These are phyloP conservation scores for Rhinichthys osculus DNA, from an alignment of 2,797 vertebrate genomes.

Conservation along the genomic window DNA sequence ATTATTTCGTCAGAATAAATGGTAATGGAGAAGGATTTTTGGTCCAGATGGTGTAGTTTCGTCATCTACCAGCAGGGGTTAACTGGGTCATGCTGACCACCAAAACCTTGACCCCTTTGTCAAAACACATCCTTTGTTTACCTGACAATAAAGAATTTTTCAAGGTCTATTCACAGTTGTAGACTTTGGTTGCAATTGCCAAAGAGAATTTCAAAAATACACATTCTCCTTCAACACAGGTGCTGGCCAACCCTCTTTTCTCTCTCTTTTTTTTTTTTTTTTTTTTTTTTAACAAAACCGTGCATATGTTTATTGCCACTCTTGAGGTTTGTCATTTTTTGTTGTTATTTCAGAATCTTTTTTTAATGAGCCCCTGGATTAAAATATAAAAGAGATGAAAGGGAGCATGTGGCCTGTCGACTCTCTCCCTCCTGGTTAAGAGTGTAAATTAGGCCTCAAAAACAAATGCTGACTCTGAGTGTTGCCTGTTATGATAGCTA, in stretches of 20 bases:
- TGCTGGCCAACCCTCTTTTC: neutral
- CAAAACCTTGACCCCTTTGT: neutral
- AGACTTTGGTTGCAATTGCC: constrained; percentile 1
- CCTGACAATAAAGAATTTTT: neutral
- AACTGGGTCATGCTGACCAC: neutral
- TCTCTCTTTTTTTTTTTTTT: neutral
- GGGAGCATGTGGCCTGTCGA: constrained; percentile 12
- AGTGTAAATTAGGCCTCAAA: constrained; percentile 54
- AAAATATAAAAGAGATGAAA: constrained; percentile 55
- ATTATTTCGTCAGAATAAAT: neutral
- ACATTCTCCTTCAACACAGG: neutral
- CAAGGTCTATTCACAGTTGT: neutral
- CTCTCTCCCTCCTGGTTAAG: constrained; percentile 34
- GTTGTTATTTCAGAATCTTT: constrained; percentile 65
- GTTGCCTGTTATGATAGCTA: constrained; percentile 22
- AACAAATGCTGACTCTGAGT: constrained; percentile 35
- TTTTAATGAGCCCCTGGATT: constrained; percentile 69
- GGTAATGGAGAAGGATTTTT: neutral
- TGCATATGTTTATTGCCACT: constrained; percentile 51
- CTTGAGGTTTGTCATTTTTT: constrained; percentile 44
- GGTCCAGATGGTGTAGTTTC: constrained; percentile 18
- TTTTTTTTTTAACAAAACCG: neutral
- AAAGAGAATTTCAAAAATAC: constrained; percentile 22
- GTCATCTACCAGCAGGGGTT: constrained; percentile 13
- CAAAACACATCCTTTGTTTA: neutral